Conservation (phyloP, 2,888 invertebrate species). For the Ectemnius lituratus region DNA sequence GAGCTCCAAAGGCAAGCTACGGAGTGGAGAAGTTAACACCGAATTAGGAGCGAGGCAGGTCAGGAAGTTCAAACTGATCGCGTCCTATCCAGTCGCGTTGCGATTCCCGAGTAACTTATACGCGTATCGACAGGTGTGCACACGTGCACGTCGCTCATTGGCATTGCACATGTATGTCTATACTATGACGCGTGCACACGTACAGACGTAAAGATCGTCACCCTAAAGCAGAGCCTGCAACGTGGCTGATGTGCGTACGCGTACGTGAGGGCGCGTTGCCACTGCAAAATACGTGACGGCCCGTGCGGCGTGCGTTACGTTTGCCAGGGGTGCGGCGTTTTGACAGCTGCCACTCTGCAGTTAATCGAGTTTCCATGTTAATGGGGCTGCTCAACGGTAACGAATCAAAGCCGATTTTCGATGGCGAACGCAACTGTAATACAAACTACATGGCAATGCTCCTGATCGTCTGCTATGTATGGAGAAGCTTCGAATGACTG, state of each 20-base stretch:
- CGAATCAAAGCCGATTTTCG: constrained; percentile 62
- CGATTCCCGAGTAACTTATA: constrained; percentile 18
- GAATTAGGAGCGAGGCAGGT: constrained; percentile 23
- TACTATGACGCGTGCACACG: not conserved
- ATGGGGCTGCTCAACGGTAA: constrained; percentile 55
- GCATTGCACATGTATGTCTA: not conserved
- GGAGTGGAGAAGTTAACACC: constrained; percentile 26
- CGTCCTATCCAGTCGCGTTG: constrained; percentile 6
- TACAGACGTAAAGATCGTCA: not conserved
- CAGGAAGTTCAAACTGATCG: constrained; percentile 31
- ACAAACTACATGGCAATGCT: constrained; percentile 7
- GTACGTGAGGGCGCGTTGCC: not conserved
- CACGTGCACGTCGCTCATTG: not conserved
- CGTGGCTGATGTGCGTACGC: not conserved
- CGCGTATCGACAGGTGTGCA: constrained; percentile 22
- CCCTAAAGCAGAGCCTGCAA: not conserved
- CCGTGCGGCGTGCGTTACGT: not conserved
- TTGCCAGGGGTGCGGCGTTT: constrained; percentile 48
- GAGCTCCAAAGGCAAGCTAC: not conserved
- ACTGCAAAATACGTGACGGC: constrained; percentile 36
- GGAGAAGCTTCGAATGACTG: too few species aligned
- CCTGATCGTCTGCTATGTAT: not conserved
- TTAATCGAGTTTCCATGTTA: constrained; percentile 69
- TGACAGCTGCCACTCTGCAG: constrained; percentile 64
- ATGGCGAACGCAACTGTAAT: constrained; percentile 18